Conservation (phyloP, 2,113 vertebrate genomes). For the Campylorhamphus procurvoides region DNA sequence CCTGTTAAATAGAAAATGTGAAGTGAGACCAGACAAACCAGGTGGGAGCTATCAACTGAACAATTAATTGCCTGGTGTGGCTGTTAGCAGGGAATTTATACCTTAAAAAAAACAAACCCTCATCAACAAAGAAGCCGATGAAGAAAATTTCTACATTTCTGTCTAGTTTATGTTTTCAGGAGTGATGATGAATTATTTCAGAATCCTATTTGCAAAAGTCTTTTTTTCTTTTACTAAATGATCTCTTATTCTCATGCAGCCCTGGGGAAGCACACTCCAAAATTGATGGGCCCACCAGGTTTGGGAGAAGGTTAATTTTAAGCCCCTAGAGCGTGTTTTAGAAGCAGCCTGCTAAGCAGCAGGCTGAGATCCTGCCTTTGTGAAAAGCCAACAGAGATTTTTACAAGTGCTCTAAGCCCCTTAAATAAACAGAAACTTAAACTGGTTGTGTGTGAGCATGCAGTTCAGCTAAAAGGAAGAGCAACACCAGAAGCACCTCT, state of each 20-base stretch:
- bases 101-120: background rate
- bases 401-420: background rate
- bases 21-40: constrained; percentile 7
- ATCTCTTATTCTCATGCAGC: background rate
- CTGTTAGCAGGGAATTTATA: background rate
- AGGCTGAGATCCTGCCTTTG: background rate
- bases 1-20: background rate
- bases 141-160: background rate
- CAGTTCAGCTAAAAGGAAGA: background rate
- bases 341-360: background rate
- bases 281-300: background rate
- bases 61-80: background rate
- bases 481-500: background rate
- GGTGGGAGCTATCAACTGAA: background rate
- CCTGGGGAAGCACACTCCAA: background rate
- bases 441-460: background rate
- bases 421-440: background rate
- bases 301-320: background rate
- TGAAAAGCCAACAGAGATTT: background rate
- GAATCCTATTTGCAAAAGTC: background rate
- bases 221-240: background rate
- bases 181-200: background rate
- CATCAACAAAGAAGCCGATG: background rate
- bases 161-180: background rate
- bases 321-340: background rate